phyloP scores from a whole-genome alignment of 2,888 invertebrate genomes.

The Agelastica alni region DNA sequence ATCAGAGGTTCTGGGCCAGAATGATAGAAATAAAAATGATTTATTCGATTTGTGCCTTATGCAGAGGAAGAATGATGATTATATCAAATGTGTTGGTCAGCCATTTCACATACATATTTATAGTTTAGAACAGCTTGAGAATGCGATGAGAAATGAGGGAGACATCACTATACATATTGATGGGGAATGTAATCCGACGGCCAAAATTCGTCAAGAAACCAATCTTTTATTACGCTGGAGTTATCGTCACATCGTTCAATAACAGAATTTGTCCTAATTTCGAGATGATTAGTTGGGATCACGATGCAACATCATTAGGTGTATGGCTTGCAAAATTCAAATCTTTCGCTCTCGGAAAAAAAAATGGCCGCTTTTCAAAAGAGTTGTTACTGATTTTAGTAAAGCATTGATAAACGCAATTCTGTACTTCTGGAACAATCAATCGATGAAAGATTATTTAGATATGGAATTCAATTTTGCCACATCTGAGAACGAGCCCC shows the following conservation, averaged over 20 bases:
- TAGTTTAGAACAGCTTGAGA: slow-evolving; percentile 10
- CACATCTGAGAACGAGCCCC: neutral
- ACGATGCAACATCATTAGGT: slow-evolving; percentile 13
- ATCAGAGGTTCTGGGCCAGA: slow-evolving; percentile 10
- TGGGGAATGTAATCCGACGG: slow-evolving; percentile 6
- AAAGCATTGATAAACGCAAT: slow-evolving; percentile 10
- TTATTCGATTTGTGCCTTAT: slow-evolving; percentile 4
- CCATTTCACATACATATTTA: slow-evolving; percentile 16
- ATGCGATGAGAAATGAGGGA: neutral
- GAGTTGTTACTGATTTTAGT: slow-evolving; percentile 15
- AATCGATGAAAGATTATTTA: neutral
- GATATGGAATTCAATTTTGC: neutral
- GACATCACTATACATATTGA: slow-evolving; percentile 9
- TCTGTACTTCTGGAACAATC: slow-evolving; percentile 8
- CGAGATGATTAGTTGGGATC: slow-evolving; percentile 12
- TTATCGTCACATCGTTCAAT: slow-evolving; percentile 7
- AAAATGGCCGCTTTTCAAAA: slow-evolving; percentile 14
- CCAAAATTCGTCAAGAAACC: slow-evolving; percentile 4
- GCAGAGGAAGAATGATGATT: slow-evolving; percentile 12
- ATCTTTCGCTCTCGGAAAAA: neutral
- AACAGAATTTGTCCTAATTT: slow-evolving; percentile 10
- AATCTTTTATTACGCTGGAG: slow-evolving; percentile 21
- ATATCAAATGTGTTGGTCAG: slow-evolving; percentile 16
- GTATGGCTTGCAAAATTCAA: slow-evolving; percentile 12
- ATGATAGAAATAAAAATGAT: slow-evolving; percentile 20